Conservation (phyloP, 2,888 invertebrate genomes). For the Volucella inanis region DNA sequence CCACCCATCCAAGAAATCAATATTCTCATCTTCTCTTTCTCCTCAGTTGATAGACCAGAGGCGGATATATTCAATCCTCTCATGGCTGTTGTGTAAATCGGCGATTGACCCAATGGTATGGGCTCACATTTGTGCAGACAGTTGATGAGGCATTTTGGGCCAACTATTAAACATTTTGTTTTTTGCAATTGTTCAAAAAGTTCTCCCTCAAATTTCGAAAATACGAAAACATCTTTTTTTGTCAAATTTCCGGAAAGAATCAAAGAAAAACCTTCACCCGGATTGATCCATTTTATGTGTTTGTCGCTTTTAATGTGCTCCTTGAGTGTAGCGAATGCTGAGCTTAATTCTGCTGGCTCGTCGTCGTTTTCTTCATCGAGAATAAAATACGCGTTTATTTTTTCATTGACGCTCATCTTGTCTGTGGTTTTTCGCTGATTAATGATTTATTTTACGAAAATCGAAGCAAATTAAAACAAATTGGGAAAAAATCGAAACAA, state of each 20-base stretch:
- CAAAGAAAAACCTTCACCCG: conserved; percentile 84
- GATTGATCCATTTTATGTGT: conserved; percentile 86
- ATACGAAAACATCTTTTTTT: conserved; percentile 90
- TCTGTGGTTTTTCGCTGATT: not conserved
- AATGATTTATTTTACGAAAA: not conserved
- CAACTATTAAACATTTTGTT: conserved; percentile 90
- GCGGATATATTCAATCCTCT: conserved; percentile 87
- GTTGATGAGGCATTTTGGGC: conserved; percentile 90
- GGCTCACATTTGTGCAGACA: conserved; percentile 89
- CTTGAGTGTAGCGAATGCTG: conserved; percentile 77
- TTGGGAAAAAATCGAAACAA: not conserved
- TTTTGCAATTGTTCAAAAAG: conserved; percentile 87
- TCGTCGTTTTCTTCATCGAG: conserved; percentile 75
- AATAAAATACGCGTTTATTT: conserved; percentile 81
- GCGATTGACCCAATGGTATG: conserved; percentile 89
- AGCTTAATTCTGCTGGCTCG: conserved; percentile 74
- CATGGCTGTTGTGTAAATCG: conserved; percentile 93
- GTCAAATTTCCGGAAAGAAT: conserved; percentile 85
- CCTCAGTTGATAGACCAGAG: conserved; percentile 85
- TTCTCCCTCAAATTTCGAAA: conserved; percentile 90
- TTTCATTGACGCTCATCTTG: conserved; percentile 79
- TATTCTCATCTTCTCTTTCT: conserved; percentile 85
- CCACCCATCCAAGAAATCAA: conserved; percentile 91
- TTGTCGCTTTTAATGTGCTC: conserved; percentile 79
- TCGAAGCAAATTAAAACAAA: conserved; percentile 34